These are phyloP conservation scores for Leucophenga varia DNA, from an alignment of 1,140 invertebrate genomes.

Conservation along the genomic window DNA sequence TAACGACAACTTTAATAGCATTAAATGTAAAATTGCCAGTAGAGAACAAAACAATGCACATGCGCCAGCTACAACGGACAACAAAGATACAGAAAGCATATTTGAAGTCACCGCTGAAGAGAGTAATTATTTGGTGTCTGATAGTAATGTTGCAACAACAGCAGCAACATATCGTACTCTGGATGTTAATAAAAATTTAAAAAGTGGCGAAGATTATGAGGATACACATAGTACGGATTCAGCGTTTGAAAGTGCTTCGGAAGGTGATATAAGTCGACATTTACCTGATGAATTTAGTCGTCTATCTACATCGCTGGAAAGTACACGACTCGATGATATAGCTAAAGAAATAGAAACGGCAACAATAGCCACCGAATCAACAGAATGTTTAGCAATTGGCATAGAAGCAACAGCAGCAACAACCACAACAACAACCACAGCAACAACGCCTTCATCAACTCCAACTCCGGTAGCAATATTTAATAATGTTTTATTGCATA, in stretches of 20 bases:
- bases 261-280: conserved; percentile 51
- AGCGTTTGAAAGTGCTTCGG: conserved; percentile 50
- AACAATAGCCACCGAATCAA: conserved; percentile 51
- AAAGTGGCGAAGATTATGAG: conserved; percentile 40
- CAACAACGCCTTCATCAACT: conserved; percentile 17
- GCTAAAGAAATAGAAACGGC: conserved; percentile 47
- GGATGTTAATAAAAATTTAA: conserved; percentile 46
- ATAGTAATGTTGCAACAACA: conserved; percentile 19
- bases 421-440: too few relatives aligned
- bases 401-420: conserved; percentile 20
- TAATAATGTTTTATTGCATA: too few relatives aligned
- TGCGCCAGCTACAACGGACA: conserved; percentile 8
- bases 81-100: conserved; percentile 10
- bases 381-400: conserved; percentile 34
- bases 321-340: conserved; percentile 43
- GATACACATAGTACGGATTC: conserved; percentile 55
- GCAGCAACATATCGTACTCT: conserved; percentile 24
- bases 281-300: conserved; percentile 49
- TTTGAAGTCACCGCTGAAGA: conserved; percentile 48
- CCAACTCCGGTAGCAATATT: conserved; percentile 2
- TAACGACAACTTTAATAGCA: conserved; percentile 4
- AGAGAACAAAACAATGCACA: conserved; percentile 11
- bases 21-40: conserved; percentile 6
- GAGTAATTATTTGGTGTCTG: conserved; percentile 45
- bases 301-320: conserved; percentile 42